Evolutionary conservation across 2,113 vertebrate genomes (phyloP).

Genomic region (Numida meleagris): DNA sequence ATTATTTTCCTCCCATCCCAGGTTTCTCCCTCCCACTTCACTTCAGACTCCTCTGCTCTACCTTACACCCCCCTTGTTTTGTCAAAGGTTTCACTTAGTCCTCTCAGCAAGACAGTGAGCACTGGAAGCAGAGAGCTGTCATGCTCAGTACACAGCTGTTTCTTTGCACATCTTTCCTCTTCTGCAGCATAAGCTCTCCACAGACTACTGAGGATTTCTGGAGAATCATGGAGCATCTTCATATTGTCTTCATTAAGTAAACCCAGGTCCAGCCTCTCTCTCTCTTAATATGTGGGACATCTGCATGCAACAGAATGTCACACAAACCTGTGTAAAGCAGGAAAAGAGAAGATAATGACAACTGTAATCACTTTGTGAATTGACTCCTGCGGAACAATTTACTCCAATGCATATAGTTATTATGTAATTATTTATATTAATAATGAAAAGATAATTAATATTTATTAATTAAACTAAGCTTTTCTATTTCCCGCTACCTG

Average conservation of each 20-base stretch:
- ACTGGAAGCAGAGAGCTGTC: not conserved
- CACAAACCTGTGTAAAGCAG: accelerated
- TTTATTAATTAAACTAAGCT: not conserved
- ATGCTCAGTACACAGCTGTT: not conserved
- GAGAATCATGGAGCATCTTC: not conserved
- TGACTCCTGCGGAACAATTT: not conserved
- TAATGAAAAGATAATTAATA: not conserved
- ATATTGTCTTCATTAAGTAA: accelerated
- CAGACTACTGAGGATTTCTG: accelerated
- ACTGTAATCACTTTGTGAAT: not conserved
- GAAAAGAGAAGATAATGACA: not conserved
- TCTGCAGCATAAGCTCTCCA: accelerated
- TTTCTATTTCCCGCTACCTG: not conserved
- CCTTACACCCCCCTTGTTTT: accelerated
- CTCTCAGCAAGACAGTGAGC: not conserved
- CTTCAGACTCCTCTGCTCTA: not conserved
- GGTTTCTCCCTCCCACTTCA: not conserved
- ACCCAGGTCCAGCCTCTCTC: not conserved
- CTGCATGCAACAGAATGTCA: not conserved
- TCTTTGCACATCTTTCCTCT: not conserved
- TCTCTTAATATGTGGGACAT: not conserved
- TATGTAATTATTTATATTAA: not conserved
- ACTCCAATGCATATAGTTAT: not conserved
- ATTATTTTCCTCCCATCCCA: not conserved
- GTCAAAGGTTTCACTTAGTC: accelerated